Base-by-base conservation (phyloP, 1,140 invertebrate species). In the Mylabris phalerata region DNA sequence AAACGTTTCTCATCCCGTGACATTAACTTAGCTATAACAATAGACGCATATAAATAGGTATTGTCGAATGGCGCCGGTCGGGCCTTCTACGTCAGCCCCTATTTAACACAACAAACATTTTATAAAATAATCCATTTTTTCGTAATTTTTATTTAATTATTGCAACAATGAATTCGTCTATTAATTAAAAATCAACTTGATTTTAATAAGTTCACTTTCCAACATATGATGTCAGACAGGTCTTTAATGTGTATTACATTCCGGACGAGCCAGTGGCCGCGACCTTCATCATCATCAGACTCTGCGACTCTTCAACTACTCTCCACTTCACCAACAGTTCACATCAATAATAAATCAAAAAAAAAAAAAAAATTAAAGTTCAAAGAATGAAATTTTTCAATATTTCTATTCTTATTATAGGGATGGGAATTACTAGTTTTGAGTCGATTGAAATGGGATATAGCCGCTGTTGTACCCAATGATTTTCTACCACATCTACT, bases 361-460 rank as follows among this genome's bases (percentile, higher is more conserved):
- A 13, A 13, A 32, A 55, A 55, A 46, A 13, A 13, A 45, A 55
- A 55, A 38, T 42, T n/a, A 46, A 52, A 52, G 43, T 55, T 43
- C 52, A 32, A 42, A 39, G 11, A 44, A 55, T 11, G 25, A 44
- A 44, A 47, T 9, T 47, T 61, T 32, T 5, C 32, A 32, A 32
- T 32, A 32, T 32, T 32, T 32, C 32, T 32, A 32, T 32, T 32
- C 43, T 74, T 58, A 56, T 80, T 82, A 46, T 73, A 88, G 86
- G 77, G 78, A 71, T 88, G 84, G 84, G 87, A 89, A 73, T 73
- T 87, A 58, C 78, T 88, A 68, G 75, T 88, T 38, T 75, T 89
- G 43, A 81, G 81, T 47, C 79, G 81, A 64, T 70, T 89, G 41
- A 80, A 83, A 63, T 89, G 87, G 87, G 80, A 87, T 70, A 72